Evolutionary conservation across 2,888 invertebrate genomes (phyloP).

Genomic region (Pinctada fucata): DNA sequence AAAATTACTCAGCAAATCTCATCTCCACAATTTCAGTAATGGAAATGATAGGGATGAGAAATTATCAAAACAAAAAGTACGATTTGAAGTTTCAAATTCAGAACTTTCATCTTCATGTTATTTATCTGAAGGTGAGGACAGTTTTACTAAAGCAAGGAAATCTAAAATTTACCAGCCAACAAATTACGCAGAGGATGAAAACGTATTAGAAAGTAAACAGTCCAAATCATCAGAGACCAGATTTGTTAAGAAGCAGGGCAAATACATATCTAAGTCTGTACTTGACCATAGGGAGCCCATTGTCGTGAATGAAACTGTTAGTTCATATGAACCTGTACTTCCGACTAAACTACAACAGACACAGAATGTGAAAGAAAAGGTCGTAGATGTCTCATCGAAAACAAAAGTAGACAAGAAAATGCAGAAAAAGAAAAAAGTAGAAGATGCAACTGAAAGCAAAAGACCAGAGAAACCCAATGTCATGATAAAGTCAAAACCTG

Average conservation of each 20-base stretch:
- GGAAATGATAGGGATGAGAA: constrained; percentile 25
- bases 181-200: constrained; percentile 43
- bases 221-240: neutral
- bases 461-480: constrained; percentile 9
- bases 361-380: neutral
- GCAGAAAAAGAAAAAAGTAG: neutral
- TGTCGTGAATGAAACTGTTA: neutral
- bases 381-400: neutral
- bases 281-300: neutral
- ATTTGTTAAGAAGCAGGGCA: neutral
- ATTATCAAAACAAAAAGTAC: constrained; percentile 42
- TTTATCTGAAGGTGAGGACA: constrained; percentile 1
- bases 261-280: neutral
- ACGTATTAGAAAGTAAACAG: neutral
- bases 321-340: constrained; percentile 7
- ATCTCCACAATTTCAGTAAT: constrained; percentile 17
- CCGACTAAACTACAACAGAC: neutral
- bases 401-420: constrained; percentile 15
- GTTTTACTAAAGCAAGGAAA: constrained; percentile 17
- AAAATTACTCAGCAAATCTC: constrained; percentile 17
- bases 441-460: neutral
- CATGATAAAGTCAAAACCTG: constrained; percentile 31
- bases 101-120: constrained; percentile 27
- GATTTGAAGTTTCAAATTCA: constrained; percentile 59
- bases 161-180: constrained; percentile 50